Evolutionary conservation across 2,888 invertebrate genomes (phyloP), one percentile per base, ranked within the genome.

Genomic region (Branchipolynoe longqiensis): DNA sequence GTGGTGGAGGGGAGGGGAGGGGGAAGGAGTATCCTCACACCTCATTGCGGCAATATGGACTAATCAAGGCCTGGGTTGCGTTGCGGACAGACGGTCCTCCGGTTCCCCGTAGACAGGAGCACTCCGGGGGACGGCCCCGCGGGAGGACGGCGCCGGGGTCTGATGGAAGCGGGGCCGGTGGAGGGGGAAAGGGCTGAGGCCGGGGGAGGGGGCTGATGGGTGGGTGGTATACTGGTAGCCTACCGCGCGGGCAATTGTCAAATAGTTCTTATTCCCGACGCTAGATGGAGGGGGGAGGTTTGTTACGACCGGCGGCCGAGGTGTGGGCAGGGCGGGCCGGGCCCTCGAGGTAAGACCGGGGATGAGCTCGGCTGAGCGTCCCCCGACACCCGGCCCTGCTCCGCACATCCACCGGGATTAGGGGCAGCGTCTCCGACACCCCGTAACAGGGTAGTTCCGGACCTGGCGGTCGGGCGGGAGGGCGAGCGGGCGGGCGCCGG

Each of bases 371-470:
- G 18, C 22, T 69, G 69, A 69, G 69, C 69, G 69, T 33, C 69
- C 36, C 69, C 69, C 36, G 69, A 69, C 69, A 69, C 69, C 36
- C n/a, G 36, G 18, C 33, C 69, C 36, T 33, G 69, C 69, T 25
- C n/a, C 69, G 36, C 38, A 38, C 36, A 69, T 69, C 69, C 36
- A 18, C n/a, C 69, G 69, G 38, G 69, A 69, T 69, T 69, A 69
- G 36, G 3, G 4, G 22, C 69, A 38, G 69, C 69, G 69, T 69
- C 69, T 33, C 69, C 36, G 69, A 69, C 69, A 69, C 69, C 69
- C 69, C 69, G 69, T 69, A 69, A 69, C 69, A 69, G 69, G 69
- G 69, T 69, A 69, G 69, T 69, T 69, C 69, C 69, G 69, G 69
- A 18, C 38, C 33, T 36, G 69, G 69, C 12, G 36, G 69, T 38